Conservation (phyloP, 2,797 vertebrate genomes). For the Diplodus sargus region DNA sequence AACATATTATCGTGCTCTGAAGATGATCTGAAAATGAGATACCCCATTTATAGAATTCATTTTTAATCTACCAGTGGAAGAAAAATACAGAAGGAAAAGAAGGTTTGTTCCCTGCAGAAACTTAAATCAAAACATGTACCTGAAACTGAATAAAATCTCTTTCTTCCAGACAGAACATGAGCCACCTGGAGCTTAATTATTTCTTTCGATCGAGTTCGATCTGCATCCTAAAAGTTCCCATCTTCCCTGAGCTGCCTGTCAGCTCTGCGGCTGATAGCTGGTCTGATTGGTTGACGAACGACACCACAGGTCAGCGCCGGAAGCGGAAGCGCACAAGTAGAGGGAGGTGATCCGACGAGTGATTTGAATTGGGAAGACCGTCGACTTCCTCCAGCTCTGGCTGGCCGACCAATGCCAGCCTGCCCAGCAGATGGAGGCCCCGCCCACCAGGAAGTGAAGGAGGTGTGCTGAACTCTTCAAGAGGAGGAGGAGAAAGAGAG, state of each 20-base stretch:
- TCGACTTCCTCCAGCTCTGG: constrained; percentile 89
- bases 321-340: constrained; percentile 90
- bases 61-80: no score
- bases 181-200: background rate
- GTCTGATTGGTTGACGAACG: background rate
- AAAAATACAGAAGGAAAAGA: background rate
- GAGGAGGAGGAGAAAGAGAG: background rate
- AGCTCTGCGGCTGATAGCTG: background rate
- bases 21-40: background rate
- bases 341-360: constrained; percentile 95
- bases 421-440: constrained; percentile 90
- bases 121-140: background rate
- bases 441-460: constrained; percentile 62
- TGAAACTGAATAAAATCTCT: background rate
- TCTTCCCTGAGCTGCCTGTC: constrained; percentile 6
- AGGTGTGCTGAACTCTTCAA: background rate
- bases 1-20: background rate
- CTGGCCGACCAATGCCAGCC: constrained; percentile 90
- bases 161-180: background rate
- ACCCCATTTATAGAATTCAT: no score
- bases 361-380: constrained; percentile 90
- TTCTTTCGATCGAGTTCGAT: background rate
- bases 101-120: background rate
- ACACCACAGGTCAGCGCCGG: constrained; percentile 36
- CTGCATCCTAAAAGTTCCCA: background rate